phyloP scores from a whole-genome alignment of 1,140 invertebrate species.

The Calephelis nemesis region DNA sequence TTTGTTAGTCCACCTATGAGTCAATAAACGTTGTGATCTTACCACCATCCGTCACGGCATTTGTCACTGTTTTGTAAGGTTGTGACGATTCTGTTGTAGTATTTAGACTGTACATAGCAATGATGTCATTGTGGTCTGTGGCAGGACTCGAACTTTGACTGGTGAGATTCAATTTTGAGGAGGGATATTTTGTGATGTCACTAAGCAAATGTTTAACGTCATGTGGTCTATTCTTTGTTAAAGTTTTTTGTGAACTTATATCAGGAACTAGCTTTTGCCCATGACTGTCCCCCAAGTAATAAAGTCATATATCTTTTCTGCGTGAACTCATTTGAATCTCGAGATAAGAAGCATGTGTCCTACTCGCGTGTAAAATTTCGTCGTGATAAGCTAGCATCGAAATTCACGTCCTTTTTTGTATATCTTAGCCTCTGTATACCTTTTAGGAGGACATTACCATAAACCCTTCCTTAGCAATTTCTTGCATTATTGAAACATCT shows the following conservation, averaged over 20 bases:
- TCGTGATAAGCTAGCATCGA: too few relatives aligned
- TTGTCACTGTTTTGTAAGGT: constrained; percentile 47
- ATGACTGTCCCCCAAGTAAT: too few relatives aligned
- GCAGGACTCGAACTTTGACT: constrained; percentile 9
- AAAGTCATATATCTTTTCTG: too few relatives aligned
- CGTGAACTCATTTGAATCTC: too few relatives aligned
- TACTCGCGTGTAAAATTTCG: too few relatives aligned
- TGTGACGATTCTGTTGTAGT: constrained; percentile 41
- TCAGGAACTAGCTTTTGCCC: too few relatives aligned
- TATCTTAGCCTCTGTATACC: too few relatives aligned
- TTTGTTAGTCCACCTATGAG: constrained; percentile 33
- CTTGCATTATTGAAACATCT: too few relatives aligned
- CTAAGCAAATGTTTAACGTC: constrained; percentile 23
- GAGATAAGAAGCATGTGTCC: too few relatives aligned
- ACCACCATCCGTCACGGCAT: constrained; percentile 25
- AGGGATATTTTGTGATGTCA: constrained; percentile 24
- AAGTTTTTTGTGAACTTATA: background rate
- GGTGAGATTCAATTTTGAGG: constrained; percentile 11
- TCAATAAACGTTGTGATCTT: constrained; percentile 36
- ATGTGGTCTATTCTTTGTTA: constrained; percentile 20
- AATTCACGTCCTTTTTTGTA: too few relatives aligned
- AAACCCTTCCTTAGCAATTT: too few relatives aligned
- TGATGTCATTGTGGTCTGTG: constrained; percentile 51
- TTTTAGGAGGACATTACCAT: too few relatives aligned
- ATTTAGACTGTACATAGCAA: constrained; percentile 29